Evolutionary conservation across 2,113 vertebrate genomes (phyloP).

Genomic region (Leucopsar rothschildi): DNA sequence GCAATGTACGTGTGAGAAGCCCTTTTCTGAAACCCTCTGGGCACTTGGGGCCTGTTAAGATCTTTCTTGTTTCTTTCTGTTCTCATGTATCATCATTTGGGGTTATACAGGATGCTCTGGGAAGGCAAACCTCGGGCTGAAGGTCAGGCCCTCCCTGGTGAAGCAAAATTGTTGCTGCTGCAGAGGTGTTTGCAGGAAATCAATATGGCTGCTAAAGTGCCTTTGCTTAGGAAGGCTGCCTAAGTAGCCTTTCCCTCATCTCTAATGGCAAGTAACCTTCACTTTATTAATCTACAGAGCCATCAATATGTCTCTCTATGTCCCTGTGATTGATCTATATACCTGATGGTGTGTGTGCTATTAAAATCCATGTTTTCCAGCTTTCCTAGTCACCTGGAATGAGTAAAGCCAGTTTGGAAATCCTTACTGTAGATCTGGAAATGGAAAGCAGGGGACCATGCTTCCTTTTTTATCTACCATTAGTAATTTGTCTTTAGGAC

Average conservation of each 20-base stretch:
- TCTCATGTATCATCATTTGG: neutral
- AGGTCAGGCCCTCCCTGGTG: neutral
- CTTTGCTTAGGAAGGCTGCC: constrained; percentile 4
- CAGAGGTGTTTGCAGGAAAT: neutral
- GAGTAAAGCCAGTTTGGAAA: neutral
- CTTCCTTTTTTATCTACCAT: neutral
- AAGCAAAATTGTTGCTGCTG: constrained; percentile 3
- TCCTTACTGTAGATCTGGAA: neutral
- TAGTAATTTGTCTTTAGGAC: neutral
- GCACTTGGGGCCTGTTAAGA: neutral
- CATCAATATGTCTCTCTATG: neutral
- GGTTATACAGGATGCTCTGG: neutral
- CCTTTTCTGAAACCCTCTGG: neutral
- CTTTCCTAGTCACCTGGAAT: neutral
- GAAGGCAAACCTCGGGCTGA: neutral
- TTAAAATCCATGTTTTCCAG: neutral
- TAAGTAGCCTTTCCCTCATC: neutral
- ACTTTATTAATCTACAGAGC: constrained; percentile 21
- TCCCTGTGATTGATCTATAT: neutral
- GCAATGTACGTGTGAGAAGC: neutral
- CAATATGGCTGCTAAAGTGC: constrained; percentile 9
- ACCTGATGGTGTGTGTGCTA: neutral
- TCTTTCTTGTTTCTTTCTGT: neutral
- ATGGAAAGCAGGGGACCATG: neutral
- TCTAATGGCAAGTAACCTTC: neutral